Percentiles rank a stretch among this genome's conserved stretches.
These are phyloP conservation scores for Bambusicola thoracicus DNA, from an alignment of 2,113 vertebrate species.

Conservation along the genomic window DNA sequence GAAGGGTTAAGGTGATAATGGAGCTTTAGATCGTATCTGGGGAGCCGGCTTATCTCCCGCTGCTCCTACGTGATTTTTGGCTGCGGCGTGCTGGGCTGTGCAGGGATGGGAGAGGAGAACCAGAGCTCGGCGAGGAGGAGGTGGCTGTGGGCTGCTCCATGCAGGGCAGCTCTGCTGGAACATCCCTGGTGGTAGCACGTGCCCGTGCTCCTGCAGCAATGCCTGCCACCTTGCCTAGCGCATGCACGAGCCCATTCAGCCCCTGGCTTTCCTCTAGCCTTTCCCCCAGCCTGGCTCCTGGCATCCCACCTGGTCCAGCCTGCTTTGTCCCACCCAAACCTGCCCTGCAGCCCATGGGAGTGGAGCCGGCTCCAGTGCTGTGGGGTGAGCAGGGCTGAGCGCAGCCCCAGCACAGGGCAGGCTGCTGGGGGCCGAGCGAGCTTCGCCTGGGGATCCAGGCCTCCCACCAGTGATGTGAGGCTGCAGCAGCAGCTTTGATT, in stretches of 20 bases:
- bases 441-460: not conserved
- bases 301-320: not conserved
- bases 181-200: not conserved
- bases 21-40: not conserved
- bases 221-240: not conserved
- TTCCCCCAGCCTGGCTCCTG: not conserved
- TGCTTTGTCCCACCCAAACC: not conserved
- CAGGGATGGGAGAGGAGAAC: not conserved
- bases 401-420: rapidly evolving
- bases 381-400: not conserved
- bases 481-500: constrained; percentile 46
- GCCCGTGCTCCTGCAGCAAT: not conserved
- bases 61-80: not conserved
- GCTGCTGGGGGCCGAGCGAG: not conserved
- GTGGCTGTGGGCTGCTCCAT: not conserved
- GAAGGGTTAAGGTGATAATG: constrained; percentile 39
- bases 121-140: not conserved
- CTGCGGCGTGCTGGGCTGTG: rapidly evolving
- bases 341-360: not conserved
- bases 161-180: not conserved
- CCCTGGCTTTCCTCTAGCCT: not conserved
- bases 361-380: rapidly evolving
- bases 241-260: not conserved
- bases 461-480: not conserved
- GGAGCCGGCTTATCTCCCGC: constrained; percentile 20